Base-by-base conservation (phyloP, 2,888 invertebrate species). In the Eupithecia centaureata region DNA sequence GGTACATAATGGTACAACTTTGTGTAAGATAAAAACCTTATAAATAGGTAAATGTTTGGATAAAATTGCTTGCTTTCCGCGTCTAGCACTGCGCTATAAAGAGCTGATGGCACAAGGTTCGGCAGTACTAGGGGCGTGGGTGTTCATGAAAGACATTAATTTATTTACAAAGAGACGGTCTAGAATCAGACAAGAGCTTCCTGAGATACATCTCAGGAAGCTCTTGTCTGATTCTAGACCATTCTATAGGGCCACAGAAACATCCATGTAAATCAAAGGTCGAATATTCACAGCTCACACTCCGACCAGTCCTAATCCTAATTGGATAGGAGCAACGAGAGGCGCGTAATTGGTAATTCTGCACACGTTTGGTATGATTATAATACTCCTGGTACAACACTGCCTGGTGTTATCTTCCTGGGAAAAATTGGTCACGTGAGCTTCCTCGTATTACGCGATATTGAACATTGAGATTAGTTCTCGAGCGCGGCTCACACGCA, bases 281-380 rank as follows among this genome's bases (percentile, higher is more conserved):
- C 15, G 15, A 28, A 25, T 0, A 52, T 52, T 57, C 27, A 1
- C 42, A 62, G 83, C 84, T 78, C 0, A 1, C 60, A 85, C 28
- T 79, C 38, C 3, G 52, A 63, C 79, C 80, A 10, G n/a, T 77
- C 81, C 83, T 86, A 89, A 88, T 88, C 89, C 87, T 89, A 89
- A 90, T 90, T 89, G 90, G 89, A 88, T 89, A 82, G 84, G 82
- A 86, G 86, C 85, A 57, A 84, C 82, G 81, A 78, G 82, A 85
- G 84, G 82, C 83, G 81, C 63, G 72, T 78, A 64, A 64, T 64
- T 58, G 64, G 78, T 78, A 84, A 83, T 82, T 80, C 82, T 81
- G 81, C 78, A 84, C 83, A 83, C 83, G 42, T 58, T 63, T 42
- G 54, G 42, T 42, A 57, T 42, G 57, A 54, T 54, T 60, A 59